Evolutionary conservation across 2,888 invertebrate species (phyloP).

Genomic region (Pocota personata): DNA sequence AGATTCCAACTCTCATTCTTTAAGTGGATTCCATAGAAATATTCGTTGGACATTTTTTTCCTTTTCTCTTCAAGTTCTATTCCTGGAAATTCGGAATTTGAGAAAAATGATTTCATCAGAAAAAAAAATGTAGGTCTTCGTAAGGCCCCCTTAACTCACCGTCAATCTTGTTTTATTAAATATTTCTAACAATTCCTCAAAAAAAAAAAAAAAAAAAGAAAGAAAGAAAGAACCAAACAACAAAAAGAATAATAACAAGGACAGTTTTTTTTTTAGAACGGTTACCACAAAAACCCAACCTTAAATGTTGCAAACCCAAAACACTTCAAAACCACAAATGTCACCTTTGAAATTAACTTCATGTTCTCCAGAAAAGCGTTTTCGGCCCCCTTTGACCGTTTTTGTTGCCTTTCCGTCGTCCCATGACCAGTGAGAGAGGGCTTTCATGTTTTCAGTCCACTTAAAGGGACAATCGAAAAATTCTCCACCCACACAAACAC

Average conservation of each 20-base stretch:
- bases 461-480: constrained; percentile 59
- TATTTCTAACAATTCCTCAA: not conserved
- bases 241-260: not conserved
- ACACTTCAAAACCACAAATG: constrained; percentile 62
- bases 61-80: not conserved
- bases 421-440: constrained; percentile 46
- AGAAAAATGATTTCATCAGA: not conserved
- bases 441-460: constrained; percentile 58
- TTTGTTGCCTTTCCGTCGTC: constrained; percentile 1
- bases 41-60: not conserved
- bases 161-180: not conserved
- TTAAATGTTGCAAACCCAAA: constrained; percentile 36
- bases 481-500: constrained; percentile 6
- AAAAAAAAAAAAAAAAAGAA: not conserved
- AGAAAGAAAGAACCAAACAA: not conserved
- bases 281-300: constrained; percentile 35
- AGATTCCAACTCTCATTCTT: not conserved
- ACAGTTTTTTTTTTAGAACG: not conserved
- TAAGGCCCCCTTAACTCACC: not conserved
- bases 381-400: not conserved
- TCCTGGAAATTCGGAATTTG: not conserved
- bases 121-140: not conserved
- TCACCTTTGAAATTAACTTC: constrained; percentile 65
- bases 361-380: constrained; percentile 18
- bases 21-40: not conserved